These are phyloP conservation scores for Drosophila emarginata DNA, from an alignment of 2,888 invertebrate species.

Conservation along the genomic window DNA sequence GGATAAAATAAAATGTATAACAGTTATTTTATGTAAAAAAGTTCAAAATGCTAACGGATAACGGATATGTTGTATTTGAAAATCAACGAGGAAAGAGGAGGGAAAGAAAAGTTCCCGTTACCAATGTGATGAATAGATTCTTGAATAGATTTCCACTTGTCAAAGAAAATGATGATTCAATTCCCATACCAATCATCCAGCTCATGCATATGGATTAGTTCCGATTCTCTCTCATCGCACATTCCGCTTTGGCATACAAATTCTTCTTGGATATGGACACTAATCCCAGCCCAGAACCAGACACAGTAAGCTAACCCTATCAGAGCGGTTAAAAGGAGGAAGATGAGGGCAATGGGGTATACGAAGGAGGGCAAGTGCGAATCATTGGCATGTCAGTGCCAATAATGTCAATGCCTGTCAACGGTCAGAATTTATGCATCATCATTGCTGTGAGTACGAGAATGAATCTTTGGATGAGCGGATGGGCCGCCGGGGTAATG, in stretches of 20 bases:
- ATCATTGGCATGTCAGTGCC: conserved; percentile 28
- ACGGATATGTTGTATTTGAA: not conserved
- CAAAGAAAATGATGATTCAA: not conserved
- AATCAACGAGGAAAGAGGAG: not conserved
- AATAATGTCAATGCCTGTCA: conserved; percentile 21
- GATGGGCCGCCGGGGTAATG: not conserved
- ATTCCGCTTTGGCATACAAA: not conserved
- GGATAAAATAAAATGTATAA: not conserved
- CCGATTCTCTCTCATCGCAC: not conserved
- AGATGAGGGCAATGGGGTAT: not conserved
- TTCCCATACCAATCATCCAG: conserved; percentile 4
- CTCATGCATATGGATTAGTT: conserved; percentile 6
- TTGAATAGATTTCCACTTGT: not conserved
- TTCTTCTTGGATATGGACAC: not conserved
- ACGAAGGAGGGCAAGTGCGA: conserved; percentile 13
- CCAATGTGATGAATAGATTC: not conserved
- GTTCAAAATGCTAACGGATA: not conserved
- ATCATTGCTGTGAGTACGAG: conserved; percentile 2
- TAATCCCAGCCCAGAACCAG: not conserved
- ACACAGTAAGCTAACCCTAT: conserved; percentile 7
- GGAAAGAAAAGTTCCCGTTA: not conserved
- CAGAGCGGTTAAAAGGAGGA: not conserved
- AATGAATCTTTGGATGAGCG: not conserved
- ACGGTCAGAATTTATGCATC: conserved; percentile 21
- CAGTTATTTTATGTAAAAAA: not conserved